Evolutionary conservation across 1,140 invertebrate species (phyloP), one percentile per base, ranked within the genome.

Genomic region (Drosophila navojoa): DNA sequence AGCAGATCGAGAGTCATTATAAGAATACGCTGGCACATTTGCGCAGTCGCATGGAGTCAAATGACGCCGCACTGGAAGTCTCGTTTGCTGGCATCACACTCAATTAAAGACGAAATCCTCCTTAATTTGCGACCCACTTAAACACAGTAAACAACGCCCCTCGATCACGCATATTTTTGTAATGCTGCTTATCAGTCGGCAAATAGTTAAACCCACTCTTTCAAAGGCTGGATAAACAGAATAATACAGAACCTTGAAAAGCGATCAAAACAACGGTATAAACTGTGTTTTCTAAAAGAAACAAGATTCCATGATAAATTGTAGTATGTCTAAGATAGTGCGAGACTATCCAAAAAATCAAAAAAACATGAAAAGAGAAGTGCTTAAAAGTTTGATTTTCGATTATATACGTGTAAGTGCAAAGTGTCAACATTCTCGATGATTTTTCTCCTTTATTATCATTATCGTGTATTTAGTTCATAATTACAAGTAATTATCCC

Each of bases 1-100:
- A 99, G 89, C 98, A 99, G 93, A 98, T 99, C 71, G 97, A 97
- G 59, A 98, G 97, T 90, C 98, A 99, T 93, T 98, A 98, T 92
- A 95, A 95, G 73, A 98, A 98, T 90, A 98, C 97, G 0, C 91
- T 98, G 67, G 95, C 96, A 64, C 96, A 98, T 91, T 93, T 98
- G 55, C 93, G 93, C 78, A 94, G 93, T 78, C 93, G 95, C 69
- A 93, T 95, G 91, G 95, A 95, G 76, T 94, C 93, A 69, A 93
- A 94, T 4, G 93, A 94, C 1, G 95, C 96, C 42, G 93, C 93
- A 4, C 91, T 95, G n/a, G 91, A 92, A 73, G 90, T 92, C 4
- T 92, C 91, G 45, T 92, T 92, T 76, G 91, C 91, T 27, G 91
- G 91, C 54, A 92, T 92, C 13, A 90, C 91, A 32, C 78, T 92